Percentiles rank a stretch among this genome's conserved stretches.
These are phyloP conservation scores for Peromyscus attwateri DNA, from an alignment of 2,797 vertebrate genomes.

Conservation along the genomic window DNA sequence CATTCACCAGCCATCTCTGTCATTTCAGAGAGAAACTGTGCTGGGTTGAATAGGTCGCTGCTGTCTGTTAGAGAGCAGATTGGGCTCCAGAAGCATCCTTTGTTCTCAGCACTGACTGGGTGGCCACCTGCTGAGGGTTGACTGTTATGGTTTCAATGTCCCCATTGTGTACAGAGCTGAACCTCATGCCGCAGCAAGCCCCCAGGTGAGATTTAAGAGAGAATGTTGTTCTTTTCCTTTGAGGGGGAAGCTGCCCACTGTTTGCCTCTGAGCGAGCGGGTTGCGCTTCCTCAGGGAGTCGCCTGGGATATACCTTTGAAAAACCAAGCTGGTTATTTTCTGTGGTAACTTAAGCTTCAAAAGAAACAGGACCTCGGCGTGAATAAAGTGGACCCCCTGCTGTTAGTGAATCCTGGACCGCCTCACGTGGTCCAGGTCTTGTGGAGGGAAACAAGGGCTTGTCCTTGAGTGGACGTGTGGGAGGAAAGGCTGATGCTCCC, in stretches of 20 bases:
- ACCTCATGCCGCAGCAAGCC: slow-evolving; percentile 48
- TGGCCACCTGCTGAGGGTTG: slow-evolving; percentile 50
- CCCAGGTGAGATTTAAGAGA: slow-evolving; percentile 44
- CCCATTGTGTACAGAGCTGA: slow-evolving; percentile 52
- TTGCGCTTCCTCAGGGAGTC: background rate
- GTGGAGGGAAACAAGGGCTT: background rate
- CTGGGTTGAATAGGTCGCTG: slow-evolving; percentile 63
- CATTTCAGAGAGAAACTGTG: slow-evolving; percentile 25
- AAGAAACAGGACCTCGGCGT: slow-evolving; percentile 11
- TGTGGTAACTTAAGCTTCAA: slow-evolving; percentile 33
- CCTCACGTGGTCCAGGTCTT: background rate
- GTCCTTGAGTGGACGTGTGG: background rate
- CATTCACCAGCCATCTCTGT: slow-evolving; percentile 55
- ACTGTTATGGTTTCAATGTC: background rate
- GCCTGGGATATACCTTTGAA: slow-evolving; percentile 50
- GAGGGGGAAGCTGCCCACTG: background rate
- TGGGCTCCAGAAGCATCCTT: slow-evolving; percentile 21
- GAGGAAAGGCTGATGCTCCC: background rate
- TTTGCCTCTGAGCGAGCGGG: slow-evolving; percentile 34
- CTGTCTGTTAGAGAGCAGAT: slow-evolving; percentile 34
- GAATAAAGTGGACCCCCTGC: background rate
- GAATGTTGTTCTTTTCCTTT: slow-evolving; percentile 49
- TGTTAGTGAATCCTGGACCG: background rate
- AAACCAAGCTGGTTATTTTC: slow-evolving; percentile 9
- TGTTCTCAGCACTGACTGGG: background rate